phyloP scores from a whole-genome alignment of 2,888 invertebrate genomes.

The Ornithoptera alexandrae region DNA sequence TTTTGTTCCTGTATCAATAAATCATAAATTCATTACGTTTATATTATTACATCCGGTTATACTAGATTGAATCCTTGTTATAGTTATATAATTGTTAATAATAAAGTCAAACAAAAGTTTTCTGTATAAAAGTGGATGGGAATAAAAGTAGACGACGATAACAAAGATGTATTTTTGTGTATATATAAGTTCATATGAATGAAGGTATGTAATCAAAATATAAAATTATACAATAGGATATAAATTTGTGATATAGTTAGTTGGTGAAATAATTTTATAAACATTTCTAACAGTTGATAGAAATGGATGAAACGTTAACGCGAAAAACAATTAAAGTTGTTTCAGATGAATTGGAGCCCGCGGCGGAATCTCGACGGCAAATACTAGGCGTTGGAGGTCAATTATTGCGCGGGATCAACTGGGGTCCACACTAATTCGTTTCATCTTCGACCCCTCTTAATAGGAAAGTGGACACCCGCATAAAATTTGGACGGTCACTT shows the following conservation, averaged over 20 bases:
- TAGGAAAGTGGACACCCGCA: slow-evolving; percentile 72
- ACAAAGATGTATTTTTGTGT: too few relatives aligned
- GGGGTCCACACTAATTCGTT: slow-evolving; percentile 46
- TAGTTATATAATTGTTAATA: too few relatives aligned
- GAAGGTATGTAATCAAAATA: too few relatives aligned
- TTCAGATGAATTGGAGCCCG: slow-evolving; percentile 57
- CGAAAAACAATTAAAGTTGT: slow-evolving; percentile 46
- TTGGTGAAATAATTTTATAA: background rate
- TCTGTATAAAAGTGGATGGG: too few relatives aligned
- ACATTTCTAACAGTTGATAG: background rate
- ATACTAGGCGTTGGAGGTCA: slow-evolving; percentile 42
- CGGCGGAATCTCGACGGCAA: slow-evolving; percentile 49
- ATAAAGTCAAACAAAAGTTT: too few relatives aligned
- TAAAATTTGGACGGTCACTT: slow-evolving; percentile 36
- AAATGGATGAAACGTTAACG: slow-evolving; percentile 16
- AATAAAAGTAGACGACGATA: too few relatives aligned
- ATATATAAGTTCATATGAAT: too few relatives aligned
- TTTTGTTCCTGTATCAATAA: slow-evolving; percentile 38
- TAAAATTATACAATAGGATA: background rate
- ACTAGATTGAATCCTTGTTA: background rate
- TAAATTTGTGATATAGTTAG: background rate
- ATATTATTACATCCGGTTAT: slow-evolving; percentile 24
- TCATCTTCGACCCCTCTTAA: slow-evolving; percentile 57
- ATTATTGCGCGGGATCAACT: slow-evolving; percentile 45
- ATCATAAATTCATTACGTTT: slow-evolving; percentile 31